phyloP scores from a whole-genome alignment of 2,113 vertebrate genomes.

The Tapirus terrestris region DNA sequence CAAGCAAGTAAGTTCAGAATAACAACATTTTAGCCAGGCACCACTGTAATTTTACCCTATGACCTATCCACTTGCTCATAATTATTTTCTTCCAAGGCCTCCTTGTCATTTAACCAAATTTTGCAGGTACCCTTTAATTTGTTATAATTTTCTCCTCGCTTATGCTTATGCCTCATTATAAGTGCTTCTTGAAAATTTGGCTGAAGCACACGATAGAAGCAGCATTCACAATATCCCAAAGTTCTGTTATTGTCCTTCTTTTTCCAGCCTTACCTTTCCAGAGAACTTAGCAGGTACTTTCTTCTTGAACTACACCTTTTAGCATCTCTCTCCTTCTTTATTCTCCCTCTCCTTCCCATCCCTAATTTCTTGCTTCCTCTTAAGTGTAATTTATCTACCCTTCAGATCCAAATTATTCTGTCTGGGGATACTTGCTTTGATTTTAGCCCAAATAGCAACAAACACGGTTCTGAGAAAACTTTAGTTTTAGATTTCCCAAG shows the following conservation, averaged over 20 bases:
- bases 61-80: slow-evolving; percentile 40
- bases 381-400: background rate
- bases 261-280: background rate
- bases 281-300: background rate
- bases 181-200: background rate
- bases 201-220: background rate
- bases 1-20: slow-evolving; percentile 41
- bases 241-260: background rate
- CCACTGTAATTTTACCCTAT: slow-evolving; percentile 61
- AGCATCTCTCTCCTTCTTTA: background rate
- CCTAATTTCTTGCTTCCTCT: background rate
- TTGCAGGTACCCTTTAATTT: slow-evolving; percentile 61
- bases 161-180: background rate
- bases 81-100: slow-evolving; percentile 60
- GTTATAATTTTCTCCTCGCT: slow-evolving; percentile 32
- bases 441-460: background rate
- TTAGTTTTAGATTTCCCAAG: background rate
- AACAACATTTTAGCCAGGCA: background rate
- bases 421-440: background rate
- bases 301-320: background rate
- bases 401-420: background rate
- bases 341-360: background rate
- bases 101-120: slow-evolving; percentile 70
- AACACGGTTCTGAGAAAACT: background rate
- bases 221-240: background rate